Conservation (phyloP, 1,140 invertebrate species). For the Solen grandis region DNA sequence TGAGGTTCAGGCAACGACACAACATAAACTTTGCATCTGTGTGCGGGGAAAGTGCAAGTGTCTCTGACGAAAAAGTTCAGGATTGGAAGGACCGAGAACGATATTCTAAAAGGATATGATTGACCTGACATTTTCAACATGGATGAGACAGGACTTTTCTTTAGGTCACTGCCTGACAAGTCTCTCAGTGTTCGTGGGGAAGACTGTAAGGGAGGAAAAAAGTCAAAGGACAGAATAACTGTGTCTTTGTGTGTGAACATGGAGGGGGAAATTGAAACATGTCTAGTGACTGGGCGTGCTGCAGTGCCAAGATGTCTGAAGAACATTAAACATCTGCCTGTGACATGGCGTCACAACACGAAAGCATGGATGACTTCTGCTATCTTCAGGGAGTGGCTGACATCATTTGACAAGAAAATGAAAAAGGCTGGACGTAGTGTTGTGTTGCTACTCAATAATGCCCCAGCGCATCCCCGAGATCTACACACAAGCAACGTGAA, state of each 20-base stretch:
- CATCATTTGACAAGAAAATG: slow-evolving; percentile 49
- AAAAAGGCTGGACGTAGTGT: slow-evolving; percentile 44
- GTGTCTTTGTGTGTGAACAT: slow-evolving; percentile 55
- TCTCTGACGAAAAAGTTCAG: slow-evolving; percentile 16
- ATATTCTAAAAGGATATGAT: slow-evolving; percentile 39
- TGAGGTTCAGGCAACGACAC: slow-evolving; percentile 27
- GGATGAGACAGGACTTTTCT: slow-evolving; percentile 67
- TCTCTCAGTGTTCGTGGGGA: slow-evolving; percentile 59
- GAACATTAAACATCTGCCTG: slow-evolving; percentile 55
- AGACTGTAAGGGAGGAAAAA: slow-evolving; percentile 59
- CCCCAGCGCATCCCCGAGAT: slow-evolving; percentile 54
- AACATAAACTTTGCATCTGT: slow-evolving; percentile 39
- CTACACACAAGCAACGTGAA: slow-evolving; percentile 42
- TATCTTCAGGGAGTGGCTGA: slow-evolving; percentile 56
- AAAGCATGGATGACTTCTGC: slow-evolving; percentile 51
- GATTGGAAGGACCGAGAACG: slow-evolving; percentile 33
- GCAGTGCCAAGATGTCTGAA: slow-evolving; percentile 54
- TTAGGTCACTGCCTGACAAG: slow-evolving; percentile 55
- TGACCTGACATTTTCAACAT: slow-evolving; percentile 62
- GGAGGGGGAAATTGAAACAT: slow-evolving; percentile 51
- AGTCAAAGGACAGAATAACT: slow-evolving; percentile 63
- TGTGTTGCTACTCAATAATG: slow-evolving; percentile 54
- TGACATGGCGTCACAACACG: slow-evolving; percentile 49
- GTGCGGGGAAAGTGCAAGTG: slow-evolving; percentile 53
- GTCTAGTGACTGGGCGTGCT: slow-evolving; percentile 55